phyloP scores from a whole-genome alignment of 2,888 invertebrate species.

The Anodontia alba region DNA sequence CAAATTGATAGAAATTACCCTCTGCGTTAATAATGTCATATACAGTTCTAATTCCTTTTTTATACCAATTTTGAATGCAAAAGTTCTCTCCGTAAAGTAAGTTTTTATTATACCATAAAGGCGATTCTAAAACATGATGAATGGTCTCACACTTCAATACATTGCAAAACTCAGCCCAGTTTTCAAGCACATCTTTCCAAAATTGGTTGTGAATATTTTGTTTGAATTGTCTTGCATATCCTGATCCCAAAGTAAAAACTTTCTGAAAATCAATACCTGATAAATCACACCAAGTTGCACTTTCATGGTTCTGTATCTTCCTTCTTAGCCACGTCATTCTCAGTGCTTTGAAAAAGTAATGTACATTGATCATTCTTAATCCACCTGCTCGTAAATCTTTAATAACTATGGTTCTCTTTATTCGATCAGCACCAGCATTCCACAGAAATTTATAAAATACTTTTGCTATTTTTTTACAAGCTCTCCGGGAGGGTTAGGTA shows the following conservation, averaged over 20 bases:
- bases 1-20: slow-evolving; percentile 1
- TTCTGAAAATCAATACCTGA: background rate
- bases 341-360: background rate
- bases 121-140: background rate
- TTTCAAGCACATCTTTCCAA: background rate
- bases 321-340: background rate
- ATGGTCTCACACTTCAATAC: background rate
- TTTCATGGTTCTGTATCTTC: background rate
- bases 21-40: background rate
- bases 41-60: background rate
- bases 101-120: background rate
- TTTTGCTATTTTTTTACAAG: background rate
- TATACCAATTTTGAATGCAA: background rate
- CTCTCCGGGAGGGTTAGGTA: background rate
- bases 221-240: background rate
- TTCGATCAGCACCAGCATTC: background rate
- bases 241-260: background rate
- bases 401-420: background rate
- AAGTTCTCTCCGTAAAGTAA: background rate
- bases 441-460: background rate
- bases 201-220: background rate
- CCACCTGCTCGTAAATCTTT: background rate
- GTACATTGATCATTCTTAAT: background rate
- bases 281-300: background rate
- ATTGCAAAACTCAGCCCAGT: background rate